Evolutionary conservation across 2,888 invertebrate genomes (phyloP), one percentile per base, ranked within the genome.

Genomic region (Polydesmus complanatus): DNA sequence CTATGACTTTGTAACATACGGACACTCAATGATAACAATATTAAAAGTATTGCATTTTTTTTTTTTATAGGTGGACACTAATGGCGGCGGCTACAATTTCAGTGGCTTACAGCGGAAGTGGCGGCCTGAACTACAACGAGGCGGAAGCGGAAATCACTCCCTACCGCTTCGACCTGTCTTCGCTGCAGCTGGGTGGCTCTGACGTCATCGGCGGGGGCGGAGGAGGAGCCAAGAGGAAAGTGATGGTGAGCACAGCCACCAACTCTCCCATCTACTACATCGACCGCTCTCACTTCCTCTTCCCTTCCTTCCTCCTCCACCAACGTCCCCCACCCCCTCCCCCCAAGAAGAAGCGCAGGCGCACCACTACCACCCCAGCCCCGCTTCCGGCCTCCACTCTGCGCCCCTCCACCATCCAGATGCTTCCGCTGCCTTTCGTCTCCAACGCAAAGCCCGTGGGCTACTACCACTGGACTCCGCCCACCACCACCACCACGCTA

Each of bases 221-320:
- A n/a, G n/a, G n/a, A n/a, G n/a, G n/a, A n/a, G n/a, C n/a, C n/a
- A n/a, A n/a, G n/a, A n/a, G n/a, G n/a, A n/a, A n/a, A n/a, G n/a
- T n/a, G n/a, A n/a, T n/a, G n/a, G n/a, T n/a, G n/a, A n/a, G n/a
- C n/a, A 51, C 59, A 21, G 59, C 54, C 54, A 59, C 59, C 19
- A 59, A 59, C 47, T 59, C 59, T 2, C 59, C 59, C 26, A 59
- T 59, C 27, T 59, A 27, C 26, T 59, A 59, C 54, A 59, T 59
- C 59, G 51, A 47, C 54, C 51, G 54, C 18, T n/a, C n/a, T n/a
- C n/a, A n/a, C n/a, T n/a, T n/a, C n/a, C 23, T 59, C 51, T 53
- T 54, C 26, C 37, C 54, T 2, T 54, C 59, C 18, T 54, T 47
- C 3, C 26, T 59, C 1, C 47, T 59, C 18, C 14, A 25, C 1